Evolutionary conservation across 2,113 vertebrate genomes (phyloP).

Genomic region (Etheostoma spectabile): DNA sequence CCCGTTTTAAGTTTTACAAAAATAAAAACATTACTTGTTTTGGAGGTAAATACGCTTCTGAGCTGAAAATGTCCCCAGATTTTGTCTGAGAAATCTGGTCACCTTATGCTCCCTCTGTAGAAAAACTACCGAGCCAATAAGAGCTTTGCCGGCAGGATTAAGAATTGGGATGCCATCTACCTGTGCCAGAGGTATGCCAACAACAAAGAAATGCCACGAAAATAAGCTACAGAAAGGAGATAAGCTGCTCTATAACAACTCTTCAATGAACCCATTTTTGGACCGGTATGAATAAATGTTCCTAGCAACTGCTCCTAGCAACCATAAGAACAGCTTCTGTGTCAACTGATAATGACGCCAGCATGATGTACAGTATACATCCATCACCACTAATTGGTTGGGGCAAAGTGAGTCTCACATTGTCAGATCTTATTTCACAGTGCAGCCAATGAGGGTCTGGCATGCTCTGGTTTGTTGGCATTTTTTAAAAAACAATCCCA

Average conservation of each 20-base stretch:
- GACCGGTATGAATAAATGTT: neutral
- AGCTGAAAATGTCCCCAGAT: too few relatives aligned
- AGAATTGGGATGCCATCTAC: neutral
- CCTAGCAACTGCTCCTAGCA: neutral
- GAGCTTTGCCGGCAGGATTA: neutral
- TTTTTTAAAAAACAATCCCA: too few relatives aligned
- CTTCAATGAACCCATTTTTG: neutral
- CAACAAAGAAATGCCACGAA: neutral
- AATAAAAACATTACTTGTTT: too few relatives aligned
- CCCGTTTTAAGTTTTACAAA: too few relatives aligned
- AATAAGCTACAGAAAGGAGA: neutral
- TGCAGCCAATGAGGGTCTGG: too few relatives aligned
- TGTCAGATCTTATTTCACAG: too few relatives aligned
- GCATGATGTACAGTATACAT: neutral
- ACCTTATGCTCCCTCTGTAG: too few relatives aligned
- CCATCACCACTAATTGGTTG: neutral
- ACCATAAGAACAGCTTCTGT: neutral
- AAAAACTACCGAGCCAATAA: neutral
- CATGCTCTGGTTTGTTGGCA: too few relatives aligned
- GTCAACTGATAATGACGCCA: neutral
- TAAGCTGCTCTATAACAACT: neutral
- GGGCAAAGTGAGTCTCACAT: neutral
- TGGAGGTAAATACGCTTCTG: too few relatives aligned
- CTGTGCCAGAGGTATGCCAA: neutral
- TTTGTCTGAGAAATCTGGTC: too few relatives aligned